Percentiles rank a stretch among this genome's conserved stretches.
These are phyloP conservation scores for Crotophaga sulcirostris DNA, from an alignment of 2,113 vertebrate genomes.

Conservation along the genomic window DNA sequence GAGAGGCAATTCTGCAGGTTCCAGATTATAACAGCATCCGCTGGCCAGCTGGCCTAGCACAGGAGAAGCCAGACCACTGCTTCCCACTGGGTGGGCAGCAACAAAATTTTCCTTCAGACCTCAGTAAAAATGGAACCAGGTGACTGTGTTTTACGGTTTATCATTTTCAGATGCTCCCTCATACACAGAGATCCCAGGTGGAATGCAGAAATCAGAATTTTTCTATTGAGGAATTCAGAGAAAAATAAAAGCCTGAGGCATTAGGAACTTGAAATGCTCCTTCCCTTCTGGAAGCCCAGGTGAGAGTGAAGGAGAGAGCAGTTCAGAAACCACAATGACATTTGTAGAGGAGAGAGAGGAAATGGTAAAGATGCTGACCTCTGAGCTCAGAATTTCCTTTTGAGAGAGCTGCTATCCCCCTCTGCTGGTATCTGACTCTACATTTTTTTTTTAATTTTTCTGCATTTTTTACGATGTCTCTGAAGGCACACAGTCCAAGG, in stretches of 20 bases:
- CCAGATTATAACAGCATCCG: background rate
- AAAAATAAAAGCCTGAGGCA: background rate
- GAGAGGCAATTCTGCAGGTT: background rate
- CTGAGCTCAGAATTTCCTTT: background rate
- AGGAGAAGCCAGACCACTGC: background rate
- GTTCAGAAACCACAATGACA: background rate
- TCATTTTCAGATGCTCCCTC: background rate
- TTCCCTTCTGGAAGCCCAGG: background rate
- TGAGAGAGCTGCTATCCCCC: constrained; percentile 1
- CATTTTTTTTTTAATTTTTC: background rate
- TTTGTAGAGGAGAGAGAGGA: background rate
- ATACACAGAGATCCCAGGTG: background rate
- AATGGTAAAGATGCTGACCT: background rate
- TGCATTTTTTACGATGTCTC: background rate
- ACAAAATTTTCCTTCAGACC: background rate
- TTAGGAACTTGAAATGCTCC: background rate
- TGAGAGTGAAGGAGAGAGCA: background rate
- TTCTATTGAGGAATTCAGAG: background rate
- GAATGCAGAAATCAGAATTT: background rate
- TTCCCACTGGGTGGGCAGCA: background rate
- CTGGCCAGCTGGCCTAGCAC: background rate
- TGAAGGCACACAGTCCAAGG: background rate
- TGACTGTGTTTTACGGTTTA: background rate
- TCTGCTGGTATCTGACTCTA: background rate
- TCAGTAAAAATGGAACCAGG: background rate